phyloP scores from a whole-genome alignment of 2,113 vertebrate genomes.

The Dryoscopus gambensis region DNA sequence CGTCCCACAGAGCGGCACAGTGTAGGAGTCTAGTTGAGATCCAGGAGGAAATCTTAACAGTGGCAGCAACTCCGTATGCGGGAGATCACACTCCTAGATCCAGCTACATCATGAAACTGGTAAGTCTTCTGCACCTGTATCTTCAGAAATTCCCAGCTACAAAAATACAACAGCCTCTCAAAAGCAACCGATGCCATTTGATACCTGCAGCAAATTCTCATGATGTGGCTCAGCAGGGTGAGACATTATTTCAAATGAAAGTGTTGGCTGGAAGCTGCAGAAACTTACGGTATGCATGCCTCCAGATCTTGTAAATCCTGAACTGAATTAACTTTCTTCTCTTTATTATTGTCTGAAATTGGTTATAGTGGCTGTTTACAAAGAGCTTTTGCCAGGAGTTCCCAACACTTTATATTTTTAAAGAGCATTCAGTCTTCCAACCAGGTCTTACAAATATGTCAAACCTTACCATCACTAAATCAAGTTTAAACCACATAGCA shows the following conservation, averaged over 20 bases:
- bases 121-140: neutral
- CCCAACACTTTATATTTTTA: neutral
- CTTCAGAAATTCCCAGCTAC: neutral
- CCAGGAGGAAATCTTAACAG: neutral
- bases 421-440: neutral
- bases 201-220: conserved; percentile 30
- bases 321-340: neutral
- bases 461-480: neutral
- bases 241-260: conserved; percentile 58
- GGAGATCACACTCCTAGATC: neutral
- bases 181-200: neutral
- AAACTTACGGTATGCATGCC: neutral
- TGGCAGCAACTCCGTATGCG: neutral
- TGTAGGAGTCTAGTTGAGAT: neutral
- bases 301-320: neutral
- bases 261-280: neutral
- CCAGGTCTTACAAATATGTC: neutral
- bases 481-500: neutral
- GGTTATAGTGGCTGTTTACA: neutral
- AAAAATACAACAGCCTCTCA: neutral
- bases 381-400: neutral
- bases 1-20: neutral
- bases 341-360: neutral
- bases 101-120: neutral
- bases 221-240: conserved; percentile 2